Evolutionary conservation across 2,797 vertebrate genomes (phyloP), one percentile per base, ranked within the genome.

Genomic region (Sardinella longiceps): DNA sequence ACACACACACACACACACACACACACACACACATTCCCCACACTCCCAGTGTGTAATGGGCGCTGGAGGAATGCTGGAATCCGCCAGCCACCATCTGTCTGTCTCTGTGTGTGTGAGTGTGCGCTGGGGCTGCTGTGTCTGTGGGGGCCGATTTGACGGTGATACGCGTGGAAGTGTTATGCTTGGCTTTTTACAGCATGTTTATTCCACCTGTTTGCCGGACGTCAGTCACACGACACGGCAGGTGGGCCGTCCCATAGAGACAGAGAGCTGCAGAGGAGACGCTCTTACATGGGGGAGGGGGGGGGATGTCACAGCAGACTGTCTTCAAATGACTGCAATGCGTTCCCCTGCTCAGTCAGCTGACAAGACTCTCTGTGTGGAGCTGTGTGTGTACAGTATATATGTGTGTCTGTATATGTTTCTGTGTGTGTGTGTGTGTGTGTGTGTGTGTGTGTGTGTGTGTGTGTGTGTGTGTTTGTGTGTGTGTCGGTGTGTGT

Each of bases 121-220:
- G 43, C 33, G 5, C 66, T n/a, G n/a, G n/a, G n/a, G 33, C 60
- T 12, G 60, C 30, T 74, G 4, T 7, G 15, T 74, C 66, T 74
- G 66, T 74, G 66, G 66, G 66, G 66, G 66, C 66, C 30, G 66
- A 74, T 74, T 74, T 74, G 30, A 74, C 66, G 66, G 15, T 39
- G 66, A 74, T 74, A 33, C 30, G 66, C 30, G 30, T 70, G 63
- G 30, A 74, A 74, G 66, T 74, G 66, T 74, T 74, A 18, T 74
- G 66, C 3, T 74, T 74, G 66, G 63, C 63, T 70, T 37, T 74
- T 74, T 74, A 74, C 66, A 30, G 66, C 66, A 74, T 74, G 66
- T 74, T 74, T 74, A 74, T 74, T 74, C 66, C 66, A 74, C 66
- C 66, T 74, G 66, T 74, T 74, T 74, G 66, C 12, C 5, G 33